Evolutionary conservation across 2,113 vertebrate genomes (phyloP).

Genomic region (Spilogale gracilis): DNA sequence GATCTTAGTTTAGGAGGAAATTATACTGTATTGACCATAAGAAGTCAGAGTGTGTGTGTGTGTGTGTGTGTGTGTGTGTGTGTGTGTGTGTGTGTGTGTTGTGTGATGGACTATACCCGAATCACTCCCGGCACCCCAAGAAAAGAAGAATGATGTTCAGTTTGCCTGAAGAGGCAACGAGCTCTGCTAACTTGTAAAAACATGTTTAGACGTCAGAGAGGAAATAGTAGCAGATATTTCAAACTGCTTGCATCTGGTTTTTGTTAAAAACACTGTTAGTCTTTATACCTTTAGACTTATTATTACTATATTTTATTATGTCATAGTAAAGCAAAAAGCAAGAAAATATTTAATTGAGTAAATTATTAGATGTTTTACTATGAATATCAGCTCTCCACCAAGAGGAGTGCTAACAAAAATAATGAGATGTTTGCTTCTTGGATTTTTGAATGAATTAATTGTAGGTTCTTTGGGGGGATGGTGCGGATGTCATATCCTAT

Average conservation of each 20-base stretch:
- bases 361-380: constrained; percentile 67
- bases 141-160: constrained; percentile 17
- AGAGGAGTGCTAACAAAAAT: constrained; percentile 51
- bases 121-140: background rate
- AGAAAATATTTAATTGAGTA: constrained; percentile 70
- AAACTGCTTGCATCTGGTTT: constrained; percentile 77
- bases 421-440: background rate
- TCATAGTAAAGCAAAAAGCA: constrained; percentile 64
- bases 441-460: constrained; percentile 42
- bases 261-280: constrained; percentile 75
- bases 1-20: background rate
- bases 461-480: background rate
- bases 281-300: constrained; percentile 67
- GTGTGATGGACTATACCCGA: background rate
- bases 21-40: background rate
- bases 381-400: background rate
- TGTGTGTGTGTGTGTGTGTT: background rate
- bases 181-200: constrained; percentile 49
- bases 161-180: constrained; percentile 52
- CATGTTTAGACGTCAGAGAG: constrained; percentile 75
- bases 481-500: background rate
- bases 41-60: background rate
- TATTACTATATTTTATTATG: constrained; percentile 66
- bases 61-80: background rate
- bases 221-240: constrained; percentile 75